Evolutionary conservation across 2,113 vertebrate species (phyloP).

Genomic region (Hemiprocne comata): DNA sequence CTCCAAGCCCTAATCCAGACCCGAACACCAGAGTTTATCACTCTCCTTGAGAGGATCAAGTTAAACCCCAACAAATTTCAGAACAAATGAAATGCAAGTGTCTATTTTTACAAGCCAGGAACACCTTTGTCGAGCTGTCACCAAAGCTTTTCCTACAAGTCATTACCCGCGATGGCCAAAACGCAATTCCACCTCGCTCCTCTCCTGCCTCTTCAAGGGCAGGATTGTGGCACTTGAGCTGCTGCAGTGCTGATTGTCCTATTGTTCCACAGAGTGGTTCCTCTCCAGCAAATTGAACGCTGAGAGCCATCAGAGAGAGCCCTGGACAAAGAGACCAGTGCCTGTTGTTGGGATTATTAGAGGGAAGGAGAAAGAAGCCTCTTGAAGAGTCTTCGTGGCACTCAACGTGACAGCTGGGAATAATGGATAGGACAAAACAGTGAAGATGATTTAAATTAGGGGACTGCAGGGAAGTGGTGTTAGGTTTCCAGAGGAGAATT

Average conservation of each 20-base stretch:
- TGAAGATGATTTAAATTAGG: slow-evolving; percentile 32
- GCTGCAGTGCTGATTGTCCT: slow-evolving; percentile 33
- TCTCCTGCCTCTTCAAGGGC: neutral
- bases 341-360: slow-evolving; percentile 32
- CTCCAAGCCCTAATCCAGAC: neutral
- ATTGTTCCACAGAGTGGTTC: slow-evolving; percentile 53
- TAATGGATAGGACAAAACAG: neutral
- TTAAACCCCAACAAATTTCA: neutral
- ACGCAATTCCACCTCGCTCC: neutral
- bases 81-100: neutral
- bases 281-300: slow-evolving; percentile 15
- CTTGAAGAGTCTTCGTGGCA: neutral
- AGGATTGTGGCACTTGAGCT: neutral
- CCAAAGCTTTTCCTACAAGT: neutral
- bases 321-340: neutral
- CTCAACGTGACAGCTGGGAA: slow-evolving; percentile 50
- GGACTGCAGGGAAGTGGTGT: neutral
- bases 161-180: slow-evolving; percentile 17
- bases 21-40: neutral
- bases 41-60: neutral
- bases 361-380: slow-evolving; percentile 33
- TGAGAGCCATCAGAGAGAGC: neutral
- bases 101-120: neutral
- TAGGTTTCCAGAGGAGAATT: neutral
- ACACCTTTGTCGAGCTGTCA: neutral